These are phyloP conservation scores for Sitobion miscanthi DNA, from an alignment of 1,140 invertebrate genomes.

Conservation along the genomic window DNA sequence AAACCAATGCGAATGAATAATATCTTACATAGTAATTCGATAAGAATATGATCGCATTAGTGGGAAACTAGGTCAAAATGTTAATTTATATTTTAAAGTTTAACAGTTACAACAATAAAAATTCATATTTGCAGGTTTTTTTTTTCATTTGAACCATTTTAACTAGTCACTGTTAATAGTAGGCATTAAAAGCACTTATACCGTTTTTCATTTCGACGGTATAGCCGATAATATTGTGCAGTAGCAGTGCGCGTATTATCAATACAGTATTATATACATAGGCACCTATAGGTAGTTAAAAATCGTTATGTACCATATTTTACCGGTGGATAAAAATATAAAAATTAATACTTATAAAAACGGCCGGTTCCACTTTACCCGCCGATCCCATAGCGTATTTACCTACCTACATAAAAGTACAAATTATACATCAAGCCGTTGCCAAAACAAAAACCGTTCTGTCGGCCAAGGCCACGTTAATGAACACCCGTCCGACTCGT, in stretches of 20 bases:
- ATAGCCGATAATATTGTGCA: not conserved
- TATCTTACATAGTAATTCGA: not conserved
- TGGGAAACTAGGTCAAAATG: not conserved
- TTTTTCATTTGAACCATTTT: not conserved
- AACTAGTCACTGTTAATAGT: not conserved
- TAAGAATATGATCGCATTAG: not conserved
- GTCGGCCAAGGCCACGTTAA: not conserved
- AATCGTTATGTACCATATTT: slow-evolving; percentile 12
- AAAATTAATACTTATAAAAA: not conserved
- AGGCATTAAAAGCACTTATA: not conserved
- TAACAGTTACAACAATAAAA: not conserved
- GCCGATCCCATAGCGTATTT: not conserved
- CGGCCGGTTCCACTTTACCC: not conserved
- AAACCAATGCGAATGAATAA: not conserved
- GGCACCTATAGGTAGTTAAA: not conserved
- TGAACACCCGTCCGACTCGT: slow-evolving; percentile 25
- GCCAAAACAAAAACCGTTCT: slow-evolving; percentile 32
- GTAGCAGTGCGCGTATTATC: not conserved
- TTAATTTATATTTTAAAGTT: not conserved
- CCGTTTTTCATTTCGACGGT: not conserved
- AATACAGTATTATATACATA: not conserved
- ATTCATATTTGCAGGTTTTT: not conserved
- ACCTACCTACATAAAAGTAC: not conserved
- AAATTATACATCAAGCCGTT: slow-evolving; percentile 11
- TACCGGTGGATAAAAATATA: not conserved